Conservation (phyloP, 2,797 vertebrate species). For the Microchirus variegatus region DNA sequence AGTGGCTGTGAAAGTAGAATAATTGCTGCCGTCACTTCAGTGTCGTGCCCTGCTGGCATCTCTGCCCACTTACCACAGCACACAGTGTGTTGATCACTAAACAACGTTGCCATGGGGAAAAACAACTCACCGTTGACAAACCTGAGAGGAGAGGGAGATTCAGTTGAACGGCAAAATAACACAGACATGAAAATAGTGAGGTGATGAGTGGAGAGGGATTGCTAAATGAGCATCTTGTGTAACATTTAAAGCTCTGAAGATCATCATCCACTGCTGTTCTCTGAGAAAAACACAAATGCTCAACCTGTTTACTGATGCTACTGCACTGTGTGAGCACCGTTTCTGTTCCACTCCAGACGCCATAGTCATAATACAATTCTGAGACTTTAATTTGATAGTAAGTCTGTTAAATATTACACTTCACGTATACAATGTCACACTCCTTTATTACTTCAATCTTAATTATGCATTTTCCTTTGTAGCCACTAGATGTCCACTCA, state of each 20-base stretch:
- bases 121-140: not conserved
- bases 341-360: no score
- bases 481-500: not conserved
- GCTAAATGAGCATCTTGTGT: not conserved
- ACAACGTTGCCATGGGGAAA: not conserved
- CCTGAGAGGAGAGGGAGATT: not conserved
- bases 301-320: no score
- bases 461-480: not conserved
- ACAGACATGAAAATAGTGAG: not conserved
- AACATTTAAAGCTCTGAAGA: not conserved
- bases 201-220: not conserved
- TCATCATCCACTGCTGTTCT: no score
- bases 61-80: constrained; percentile 7
- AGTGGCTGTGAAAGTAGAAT: constrained; percentile 14
- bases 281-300: no score
- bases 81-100: not conserved
- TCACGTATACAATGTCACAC: no score
- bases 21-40: constrained; percentile 26
- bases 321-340: no score
- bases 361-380: no score
- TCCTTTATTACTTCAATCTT: no score
- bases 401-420: no score
- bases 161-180: not conserved
- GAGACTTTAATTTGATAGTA: no score
- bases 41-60: not conserved